phyloP scores from a whole-genome alignment of 2,797 vertebrate genomes.

The Lates japonicus region DNA sequence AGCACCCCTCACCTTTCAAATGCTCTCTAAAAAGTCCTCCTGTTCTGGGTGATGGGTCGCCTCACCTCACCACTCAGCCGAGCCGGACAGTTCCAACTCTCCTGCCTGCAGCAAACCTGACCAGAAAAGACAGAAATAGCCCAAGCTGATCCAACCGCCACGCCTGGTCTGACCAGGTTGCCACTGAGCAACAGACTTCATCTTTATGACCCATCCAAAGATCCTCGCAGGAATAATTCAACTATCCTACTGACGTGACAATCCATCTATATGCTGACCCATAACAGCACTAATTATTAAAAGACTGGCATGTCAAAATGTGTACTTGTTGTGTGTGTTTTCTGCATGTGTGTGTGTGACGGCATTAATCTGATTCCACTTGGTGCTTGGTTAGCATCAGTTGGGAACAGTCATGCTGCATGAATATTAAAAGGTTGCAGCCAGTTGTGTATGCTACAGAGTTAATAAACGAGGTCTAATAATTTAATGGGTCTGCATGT shows the following conservation, averaged over 20 bases:
- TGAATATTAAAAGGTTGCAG: constrained; percentile 82
- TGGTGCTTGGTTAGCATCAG: constrained; percentile 65
- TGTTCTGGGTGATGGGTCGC: constrained; percentile 42
- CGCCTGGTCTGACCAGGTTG: constrained; percentile 54
- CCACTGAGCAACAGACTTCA: constrained; percentile 30
- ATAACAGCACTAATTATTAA: constrained; percentile 37
- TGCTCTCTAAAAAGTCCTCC: constrained; percentile 46
- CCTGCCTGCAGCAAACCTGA: constrained; percentile 59
- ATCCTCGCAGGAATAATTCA: constrained; percentile 22
- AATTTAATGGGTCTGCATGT: constrained; percentile 81
- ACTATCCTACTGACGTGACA: constrained; percentile 6
- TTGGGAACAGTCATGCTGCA: constrained; percentile 66
- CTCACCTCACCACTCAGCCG: constrained; percentile 57
- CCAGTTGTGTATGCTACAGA: constrained; percentile 63
- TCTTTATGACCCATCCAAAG: neutral
- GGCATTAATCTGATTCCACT: constrained; percentile 61
- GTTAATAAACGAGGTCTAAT: constrained; percentile 84
- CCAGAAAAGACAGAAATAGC: constrained; percentile 68
- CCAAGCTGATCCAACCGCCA: constrained; percentile 51
- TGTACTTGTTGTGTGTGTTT: constrained; percentile 16
- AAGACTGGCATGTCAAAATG: constrained; percentile 39
- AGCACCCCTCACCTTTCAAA: constrained; percentile 54
- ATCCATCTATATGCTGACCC: constrained; percentile 20
- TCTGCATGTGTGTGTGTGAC: constrained; percentile 28
- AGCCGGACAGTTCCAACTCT: constrained; percentile 56